phyloP scores from a whole-genome alignment of 2,888 invertebrate species.

The Drosophila paranaensis region DNA sequence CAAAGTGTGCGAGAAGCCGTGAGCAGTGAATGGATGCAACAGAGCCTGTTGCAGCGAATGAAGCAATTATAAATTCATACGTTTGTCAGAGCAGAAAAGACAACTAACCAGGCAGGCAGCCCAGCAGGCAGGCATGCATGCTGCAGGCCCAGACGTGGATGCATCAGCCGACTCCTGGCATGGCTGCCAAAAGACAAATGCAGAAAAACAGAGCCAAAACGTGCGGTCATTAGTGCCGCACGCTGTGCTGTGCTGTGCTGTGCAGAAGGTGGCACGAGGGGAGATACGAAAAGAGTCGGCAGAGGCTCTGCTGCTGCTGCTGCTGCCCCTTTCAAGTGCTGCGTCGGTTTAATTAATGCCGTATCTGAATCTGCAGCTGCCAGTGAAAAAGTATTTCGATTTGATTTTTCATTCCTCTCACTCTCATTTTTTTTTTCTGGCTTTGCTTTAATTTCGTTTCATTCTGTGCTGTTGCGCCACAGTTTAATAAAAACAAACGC shows the following conservation, averaged over 20 bases:
- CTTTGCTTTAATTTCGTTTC: slow-evolving; percentile 4
- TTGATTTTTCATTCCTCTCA: slow-evolving; percentile 41
- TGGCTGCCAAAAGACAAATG: slow-evolving; percentile 58
- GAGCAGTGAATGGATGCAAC: slow-evolving; percentile 6
- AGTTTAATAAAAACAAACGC: slow-evolving; percentile 39
- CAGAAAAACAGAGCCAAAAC: slow-evolving; percentile 15
- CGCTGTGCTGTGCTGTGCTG: slow-evolving; percentile 31
- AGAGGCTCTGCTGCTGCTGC: not conserved
- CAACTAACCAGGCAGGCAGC: slow-evolving; percentile 23
- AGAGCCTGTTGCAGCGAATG: slow-evolving; percentile 47
- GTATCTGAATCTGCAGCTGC: slow-evolving; percentile 65
- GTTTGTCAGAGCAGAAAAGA: slow-evolving; percentile 26
- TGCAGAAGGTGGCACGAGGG: slow-evolving; percentile 14
- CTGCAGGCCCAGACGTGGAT: slow-evolving; percentile 18
- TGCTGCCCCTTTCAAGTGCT: slow-evolving; percentile 31
- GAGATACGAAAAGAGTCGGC: not conserved
- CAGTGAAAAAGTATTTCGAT: slow-evolving; percentile 63
- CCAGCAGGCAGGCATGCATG: not conserved
- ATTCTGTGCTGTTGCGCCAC: slow-evolving; percentile 53
- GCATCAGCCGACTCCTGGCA: slow-evolving; percentile 32
- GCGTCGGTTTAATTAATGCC: slow-evolving; percentile 69
- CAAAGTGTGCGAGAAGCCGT: not conserved
- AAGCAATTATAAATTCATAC: slow-evolving; percentile 76
- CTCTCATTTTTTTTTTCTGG: not conserved
- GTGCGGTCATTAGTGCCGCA: slow-evolving; percentile 65